phyloP scores from a whole-genome alignment of 2,113 vertebrate species.

The Maylandia zebra region DNA sequence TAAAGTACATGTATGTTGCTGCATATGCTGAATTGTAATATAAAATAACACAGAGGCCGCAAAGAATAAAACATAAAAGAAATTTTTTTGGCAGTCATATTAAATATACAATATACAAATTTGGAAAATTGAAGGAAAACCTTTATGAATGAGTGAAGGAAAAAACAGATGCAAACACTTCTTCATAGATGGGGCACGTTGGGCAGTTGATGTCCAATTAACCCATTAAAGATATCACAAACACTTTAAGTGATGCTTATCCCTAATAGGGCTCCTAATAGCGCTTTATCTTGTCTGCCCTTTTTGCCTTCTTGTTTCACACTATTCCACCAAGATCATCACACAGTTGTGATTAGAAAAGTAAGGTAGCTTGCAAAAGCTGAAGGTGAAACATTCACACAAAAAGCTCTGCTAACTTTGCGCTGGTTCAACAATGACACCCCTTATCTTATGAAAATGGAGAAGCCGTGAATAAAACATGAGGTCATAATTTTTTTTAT shows the following conservation, averaged over 20 bases:
- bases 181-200: neutral
- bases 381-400: conserved; percentile 46
- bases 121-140: neutral
- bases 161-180: neutral
- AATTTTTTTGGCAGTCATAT: neutral
- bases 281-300: neutral
- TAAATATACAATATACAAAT: neutral
- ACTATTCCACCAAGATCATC: neutral
- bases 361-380: neutral
- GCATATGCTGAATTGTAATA: neutral
- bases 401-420: conserved; percentile 22
- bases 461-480: conserved; percentile 67
- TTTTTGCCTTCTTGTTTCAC: neutral
- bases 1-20: neutral
- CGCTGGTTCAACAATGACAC: conserved; percentile 43
- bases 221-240: neutral
- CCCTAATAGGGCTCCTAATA: neutral
- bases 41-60: neutral
- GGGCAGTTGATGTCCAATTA: neutral
- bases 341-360: neutral
- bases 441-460: conserved; percentile 59
- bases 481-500: conserved; percentile 40
- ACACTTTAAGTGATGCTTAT: neutral
- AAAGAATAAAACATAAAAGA: neutral
- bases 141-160: neutral